Percentiles rank a stretch among this genome's conserved stretches.
Conservation (phyloP, 2,797 vertebrate species). For the Epinephelus malabaricus region DNA sequence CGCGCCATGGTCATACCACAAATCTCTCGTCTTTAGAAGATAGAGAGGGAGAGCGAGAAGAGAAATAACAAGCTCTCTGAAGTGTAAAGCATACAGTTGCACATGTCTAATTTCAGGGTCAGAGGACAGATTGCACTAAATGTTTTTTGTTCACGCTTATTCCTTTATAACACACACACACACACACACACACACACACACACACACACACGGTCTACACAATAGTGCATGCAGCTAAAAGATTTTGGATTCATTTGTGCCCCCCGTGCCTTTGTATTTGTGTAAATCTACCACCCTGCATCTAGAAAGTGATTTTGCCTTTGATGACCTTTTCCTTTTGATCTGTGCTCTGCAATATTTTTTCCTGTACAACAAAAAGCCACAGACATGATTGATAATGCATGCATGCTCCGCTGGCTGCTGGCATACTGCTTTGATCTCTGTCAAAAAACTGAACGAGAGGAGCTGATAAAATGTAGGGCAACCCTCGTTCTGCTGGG, state of each 20-base stretch:
- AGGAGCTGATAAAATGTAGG: constrained; percentile 76
- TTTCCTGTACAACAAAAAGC: constrained; percentile 72
- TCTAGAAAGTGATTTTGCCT: constrained; percentile 48
- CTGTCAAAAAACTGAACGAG: constrained; percentile 67
- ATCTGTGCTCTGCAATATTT: constrained; percentile 67
- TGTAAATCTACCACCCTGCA: constrained; percentile 15
- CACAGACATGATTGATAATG: constrained; percentile 80
- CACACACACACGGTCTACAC: neutral
- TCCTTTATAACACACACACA: constrained; percentile 29
- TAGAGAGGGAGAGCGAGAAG: constrained; percentile 11
- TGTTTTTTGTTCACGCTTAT: constrained; percentile 26
- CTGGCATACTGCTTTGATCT: constrained; percentile 76
- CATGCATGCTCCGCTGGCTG: constrained; percentile 71
- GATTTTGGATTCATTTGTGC: constrained; percentile 34
- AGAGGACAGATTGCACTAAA: constrained; percentile 45
- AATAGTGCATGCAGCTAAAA: constrained; percentile 8
- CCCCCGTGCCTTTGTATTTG: constrained; percentile 20
- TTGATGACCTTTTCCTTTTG: constrained; percentile 76
- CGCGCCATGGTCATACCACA: constrained; percentile 49
- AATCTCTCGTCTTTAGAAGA: constrained; percentile 66
- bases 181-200: neutral
- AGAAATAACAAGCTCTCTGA: constrained; percentile 63
- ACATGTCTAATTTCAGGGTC: constrained; percentile 66
- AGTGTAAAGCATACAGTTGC: constrained; percentile 51
- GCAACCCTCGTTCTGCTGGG: constrained; percentile 68